phyloP scores from a whole-genome alignment of 2,888 invertebrate species.

The Eristalinus aeneus region DNA sequence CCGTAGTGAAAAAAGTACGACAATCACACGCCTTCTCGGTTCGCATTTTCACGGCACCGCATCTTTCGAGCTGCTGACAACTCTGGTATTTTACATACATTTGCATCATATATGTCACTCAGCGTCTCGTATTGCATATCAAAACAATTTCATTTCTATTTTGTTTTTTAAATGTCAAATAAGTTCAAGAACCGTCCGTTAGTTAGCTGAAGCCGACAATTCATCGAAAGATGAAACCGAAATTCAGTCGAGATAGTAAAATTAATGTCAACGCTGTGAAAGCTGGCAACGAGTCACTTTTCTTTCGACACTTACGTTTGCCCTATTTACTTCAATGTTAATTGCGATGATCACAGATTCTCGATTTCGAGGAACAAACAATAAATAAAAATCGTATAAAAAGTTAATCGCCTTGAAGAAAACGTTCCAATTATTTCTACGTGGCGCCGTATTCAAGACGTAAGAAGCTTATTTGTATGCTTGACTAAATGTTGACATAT shows the following conservation, averaged over 20 bases:
- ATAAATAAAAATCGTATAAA: constrained; percentile 1
- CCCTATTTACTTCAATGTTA: neutral
- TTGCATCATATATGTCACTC: neutral
- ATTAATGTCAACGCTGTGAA: neutral
- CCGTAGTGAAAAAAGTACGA: no score
- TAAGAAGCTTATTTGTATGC: constrained; percentile 44
- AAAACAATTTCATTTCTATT: no score
- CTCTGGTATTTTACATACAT: neutral
- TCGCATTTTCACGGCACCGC: no score
- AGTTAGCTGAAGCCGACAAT: neutral
- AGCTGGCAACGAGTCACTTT: neutral
- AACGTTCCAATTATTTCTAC: constrained; percentile 44
- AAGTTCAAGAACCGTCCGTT: neutral
- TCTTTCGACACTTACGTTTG: neutral
- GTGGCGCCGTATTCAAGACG: constrained; percentile 38
- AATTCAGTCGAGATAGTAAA: neutral
- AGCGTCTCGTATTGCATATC: neutral
- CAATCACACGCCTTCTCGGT: no score
- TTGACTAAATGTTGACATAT: neutral
- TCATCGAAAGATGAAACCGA: neutral
- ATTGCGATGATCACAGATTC: neutral
- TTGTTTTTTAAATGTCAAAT: neutral
- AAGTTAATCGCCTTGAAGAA: constrained; percentile 16
- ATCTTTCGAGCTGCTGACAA: no score
- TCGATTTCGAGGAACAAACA: neutral